Base-by-base conservation (phyloP, 35 echinoderm and acorn worm species). In the Apostichopus japonicus region DNA sequence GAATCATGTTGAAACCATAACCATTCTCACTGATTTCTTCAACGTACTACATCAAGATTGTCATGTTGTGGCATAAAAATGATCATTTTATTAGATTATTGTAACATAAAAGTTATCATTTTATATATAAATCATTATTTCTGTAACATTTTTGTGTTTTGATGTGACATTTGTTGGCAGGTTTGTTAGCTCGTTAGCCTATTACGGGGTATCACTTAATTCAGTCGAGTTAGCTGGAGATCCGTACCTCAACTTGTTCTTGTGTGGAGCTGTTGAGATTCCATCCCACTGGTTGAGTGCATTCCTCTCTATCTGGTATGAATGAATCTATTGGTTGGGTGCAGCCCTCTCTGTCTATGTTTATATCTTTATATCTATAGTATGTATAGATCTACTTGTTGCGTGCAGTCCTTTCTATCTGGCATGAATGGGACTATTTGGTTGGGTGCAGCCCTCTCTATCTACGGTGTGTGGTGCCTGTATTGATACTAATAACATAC, bases 161-260 rank as follows among this genome's bases (percentile, higher is more conserved):
- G 10, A 25, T 79, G 22, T 80, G 13, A 17, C 52, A 13, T 72
- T 72, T 88, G 13, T 10, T 44, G 21, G 7, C n/a, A 90, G 88
- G 88, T 76, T 90, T 90, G 61, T 72, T 16, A 53, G 19, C 44
- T 17, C 23, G 14, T 77, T 90, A 15, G 88, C 53, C 51, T 90
- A 90, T 33, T 77, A 90, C 76, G 88, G 88, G 53, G 16, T 90
- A 19, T 90, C 67, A 1, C 17, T 90, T 1, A 90, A 90, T 53
- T 73, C 88, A 23, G 88, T 55, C 67, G 22, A 10, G 11, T 51
- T 90, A 25, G 88, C 23, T 17, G 88, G 88, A 25, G 71, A 90
- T 53, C 63, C 51, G n/a, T 90, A 90, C 24, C 72, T 90, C 23
- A 90, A 90, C 61, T 13, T 90, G 7, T 90, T 90, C n/a, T 33